Base-by-base conservation (phyloP, 2,888 invertebrate genomes). In the Heliconius ethilla region DNA sequence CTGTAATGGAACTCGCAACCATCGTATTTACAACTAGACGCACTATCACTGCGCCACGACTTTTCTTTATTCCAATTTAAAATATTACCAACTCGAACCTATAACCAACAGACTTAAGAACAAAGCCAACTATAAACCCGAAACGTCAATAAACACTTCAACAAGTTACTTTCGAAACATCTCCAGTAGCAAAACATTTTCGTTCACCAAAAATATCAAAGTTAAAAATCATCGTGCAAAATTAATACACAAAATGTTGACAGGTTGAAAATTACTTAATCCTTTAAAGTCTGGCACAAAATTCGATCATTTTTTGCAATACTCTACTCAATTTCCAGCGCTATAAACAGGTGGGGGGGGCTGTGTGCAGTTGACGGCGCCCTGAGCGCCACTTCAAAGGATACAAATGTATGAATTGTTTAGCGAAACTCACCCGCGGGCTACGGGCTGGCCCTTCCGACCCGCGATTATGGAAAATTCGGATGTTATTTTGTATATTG, bases 391-490 rank as follows among this genome's bases (percentile, higher is more conserved):
- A 91, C 93, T 91, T 94, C 93, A 94, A 94, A 94, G 92, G 91
- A 90, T 88, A 90, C 91, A 91, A 92, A 92, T 90, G 91, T 92
- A 92, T 92, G 92, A 91, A 92, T 92, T 93, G 93, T 92, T 93
- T 91, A 91, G 90, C 88, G 89, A 89, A 90, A 91, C 87, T 87
- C 87, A 85, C 89, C 90, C 89, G 86, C 85, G 79, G 86, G 89
- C 86, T 79, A 87, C 85, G 79, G 86, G 89, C 86, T 77, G 87
- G 87, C 87, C 87, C 85, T 86, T 85, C 83, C 86, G 87, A 88
- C 89, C 89, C 85, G 84, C 80, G 80, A 80, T 83, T 83, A 82
- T 82, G 81, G 82, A 81, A 82, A 82, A 83, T 83, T 82, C 74
- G 78, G 78, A 79, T 79, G 77, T 75, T 81, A 70, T 76, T 73